Evolutionary conservation across 2,888 invertebrate genomes (phyloP), one percentile per base, ranked within the genome.

Genomic region (Neoascia interrupta): DNA sequence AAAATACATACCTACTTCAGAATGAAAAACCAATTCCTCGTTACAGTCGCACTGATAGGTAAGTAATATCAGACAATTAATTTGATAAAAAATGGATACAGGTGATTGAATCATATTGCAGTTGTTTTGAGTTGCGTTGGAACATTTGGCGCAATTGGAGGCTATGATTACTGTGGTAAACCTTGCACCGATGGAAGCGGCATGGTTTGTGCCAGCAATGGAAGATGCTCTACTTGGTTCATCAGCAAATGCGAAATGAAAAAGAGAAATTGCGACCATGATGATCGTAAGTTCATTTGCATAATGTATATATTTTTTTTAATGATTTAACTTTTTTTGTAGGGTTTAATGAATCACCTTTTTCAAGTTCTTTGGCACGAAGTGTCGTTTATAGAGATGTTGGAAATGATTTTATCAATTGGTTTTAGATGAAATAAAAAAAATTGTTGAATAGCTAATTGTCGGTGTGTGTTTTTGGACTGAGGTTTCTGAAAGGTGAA

Each of bases 131-230:
- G 76, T 18, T 64, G 37, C 28, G 61, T 18, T 23, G 64, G 53
- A 26, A 51, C 53, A 51, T 10, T 45, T 18, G 53, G 43, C 13
- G 76, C 70, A 6, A 76, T 76, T 19, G 75, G 75, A 13, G 61
- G 58, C 15, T 72, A 64, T 6, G 72, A 76, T 28, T 76, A 76
- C n/a, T 76, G 76, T 16, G 76, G 60, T 2, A 76, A 72, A 13
- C 72, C 76, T 3, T 76, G 76, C 8, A 58, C 21, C 5, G 76
- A 76, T 2, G 21, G 23, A 3, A 19, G 45, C 39, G 26, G 76
- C 1, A 53, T 64, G 5, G 53, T 64, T 8, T 76, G 76, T 16
- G 76, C 76, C 0, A 60, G 58, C 31, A 76, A 72, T 28, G 64
- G 72, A 11, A 28, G 6, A 0, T 76, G 76, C 10, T 72, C 34